Evolutionary conservation across 53 echinoderm and acorn worm species (phyloP).

Genomic region (Hippasteria phrygiana): DNA sequence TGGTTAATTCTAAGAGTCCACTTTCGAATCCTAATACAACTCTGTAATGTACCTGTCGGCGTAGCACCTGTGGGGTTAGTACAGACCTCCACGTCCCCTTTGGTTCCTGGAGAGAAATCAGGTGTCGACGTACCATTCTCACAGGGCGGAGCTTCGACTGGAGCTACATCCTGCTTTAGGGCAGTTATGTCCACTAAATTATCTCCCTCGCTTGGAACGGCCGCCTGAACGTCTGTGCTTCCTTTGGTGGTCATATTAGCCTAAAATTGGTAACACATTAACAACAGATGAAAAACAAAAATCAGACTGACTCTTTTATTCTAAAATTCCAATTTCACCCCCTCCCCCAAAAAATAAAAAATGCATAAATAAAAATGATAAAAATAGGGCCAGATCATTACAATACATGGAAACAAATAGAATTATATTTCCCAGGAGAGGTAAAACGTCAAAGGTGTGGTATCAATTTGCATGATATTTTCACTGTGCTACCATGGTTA

Average conservation of each 20-base stretch:
- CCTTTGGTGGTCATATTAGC: conserved; percentile 4
- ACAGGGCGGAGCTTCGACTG: not conserved
- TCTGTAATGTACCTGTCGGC: not conserved
- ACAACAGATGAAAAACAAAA: not conserved
- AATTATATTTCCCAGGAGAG: too few species aligned
- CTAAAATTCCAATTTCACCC: too few species aligned
- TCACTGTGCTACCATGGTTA: too few species aligned
- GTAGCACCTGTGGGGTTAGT: not conserved
- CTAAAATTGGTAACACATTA: not conserved
- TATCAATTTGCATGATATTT: too few species aligned
- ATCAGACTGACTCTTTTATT: too few species aligned
- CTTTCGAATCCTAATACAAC: not conserved
- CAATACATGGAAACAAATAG: too few species aligned
- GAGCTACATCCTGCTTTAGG: conserved; percentile 6
- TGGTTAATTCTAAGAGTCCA: too few species aligned
- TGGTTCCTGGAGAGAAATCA: not conserved
- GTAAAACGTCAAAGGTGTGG: too few species aligned
- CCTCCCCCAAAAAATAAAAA: too few species aligned
- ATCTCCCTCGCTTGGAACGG: not conserved
- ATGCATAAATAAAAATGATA: too few species aligned
- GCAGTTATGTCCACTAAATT: not conserved
- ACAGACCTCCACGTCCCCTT: not conserved
- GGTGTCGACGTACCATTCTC: conserved; percentile 31
- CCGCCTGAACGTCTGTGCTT: not conserved
- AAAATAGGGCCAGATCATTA: too few species aligned